phyloP scores from a whole-genome alignment of 2,888 invertebrate species.

The Tetropium fuscum region DNA sequence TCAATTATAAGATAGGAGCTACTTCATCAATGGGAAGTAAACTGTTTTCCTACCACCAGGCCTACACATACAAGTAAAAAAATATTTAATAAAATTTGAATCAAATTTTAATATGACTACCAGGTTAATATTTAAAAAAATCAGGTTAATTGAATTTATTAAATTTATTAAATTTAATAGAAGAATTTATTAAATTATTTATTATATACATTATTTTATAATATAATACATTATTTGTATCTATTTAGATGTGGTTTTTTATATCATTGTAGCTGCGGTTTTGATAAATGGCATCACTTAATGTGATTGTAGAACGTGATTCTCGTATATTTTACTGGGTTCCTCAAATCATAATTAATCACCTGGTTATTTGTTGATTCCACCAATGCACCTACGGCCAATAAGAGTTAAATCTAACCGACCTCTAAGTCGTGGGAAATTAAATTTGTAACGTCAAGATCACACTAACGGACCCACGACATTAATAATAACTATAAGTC shows the following conservation, averaged over 20 bases:
- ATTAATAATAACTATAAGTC: slow-evolving; percentile 29
- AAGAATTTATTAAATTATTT: no score
- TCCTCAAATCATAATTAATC: slow-evolving; percentile 33
- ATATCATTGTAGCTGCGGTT: slow-evolving; percentile 12
- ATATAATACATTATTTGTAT: slow-evolving; percentile 6
- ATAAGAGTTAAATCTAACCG: slow-evolving; percentile 31
- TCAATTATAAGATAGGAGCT: no score
- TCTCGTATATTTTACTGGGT: slow-evolving; percentile 33
- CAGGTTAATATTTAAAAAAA: no score
- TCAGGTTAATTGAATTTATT: no score
- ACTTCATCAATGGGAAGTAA: no score
- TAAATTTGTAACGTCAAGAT: slow-evolving; percentile 22
- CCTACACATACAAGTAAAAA: no score
- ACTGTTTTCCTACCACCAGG: no score
- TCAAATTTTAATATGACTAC: no score
- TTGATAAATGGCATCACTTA: slow-evolving; percentile 35
- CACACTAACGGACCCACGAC: slow-evolving; percentile 19
- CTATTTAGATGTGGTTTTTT: slow-evolving; percentile 6
- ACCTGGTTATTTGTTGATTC: slow-evolving; percentile 30
- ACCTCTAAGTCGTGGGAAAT: slow-evolving; percentile 40
- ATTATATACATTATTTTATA: slow-evolving; percentile 15
- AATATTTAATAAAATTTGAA: no score
- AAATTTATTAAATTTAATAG: no score
- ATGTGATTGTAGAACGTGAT: slow-evolving; percentile 34
- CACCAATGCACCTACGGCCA: slow-evolving; percentile 31